Conservation (phyloP, 1,140 invertebrate species). For the Drosophila dunni region DNA sequence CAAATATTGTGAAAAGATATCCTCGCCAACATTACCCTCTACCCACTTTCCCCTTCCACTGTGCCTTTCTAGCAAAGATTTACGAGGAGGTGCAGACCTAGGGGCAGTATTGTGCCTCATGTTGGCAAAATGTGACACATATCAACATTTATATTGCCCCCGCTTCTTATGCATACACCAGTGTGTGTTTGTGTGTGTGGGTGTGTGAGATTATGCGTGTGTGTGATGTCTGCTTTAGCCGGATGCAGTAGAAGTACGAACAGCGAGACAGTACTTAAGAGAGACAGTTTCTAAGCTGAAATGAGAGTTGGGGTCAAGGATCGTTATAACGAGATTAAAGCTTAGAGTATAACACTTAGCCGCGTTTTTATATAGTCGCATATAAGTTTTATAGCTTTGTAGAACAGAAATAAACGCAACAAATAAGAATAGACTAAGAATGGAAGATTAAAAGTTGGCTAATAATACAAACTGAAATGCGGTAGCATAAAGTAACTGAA, state of each 20-base stretch:
- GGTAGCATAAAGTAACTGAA: background rate
- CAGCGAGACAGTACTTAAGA: conserved; percentile 3
- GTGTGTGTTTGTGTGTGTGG: background rate
- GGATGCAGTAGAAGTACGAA: conserved; percentile 14
- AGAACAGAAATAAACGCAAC: background rate
- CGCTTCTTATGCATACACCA: conserved; percentile 2
- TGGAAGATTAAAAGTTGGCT: background rate
- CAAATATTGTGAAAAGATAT: conserved; percentile 79
- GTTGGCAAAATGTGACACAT: conserved; percentile 71
- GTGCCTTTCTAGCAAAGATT: conserved; percentile 37
- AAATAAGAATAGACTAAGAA: background rate
- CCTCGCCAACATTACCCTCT: conserved; percentile 9
- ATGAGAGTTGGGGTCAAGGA: conserved; percentile 1
- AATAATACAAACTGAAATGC: background rate
- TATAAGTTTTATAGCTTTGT: background rate
- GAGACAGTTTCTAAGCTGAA: conserved; percentile 11
- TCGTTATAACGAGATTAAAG: conserved; percentile 3
- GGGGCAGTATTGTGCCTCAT: conserved; percentile 30
- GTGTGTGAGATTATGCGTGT: conserved; percentile 19
- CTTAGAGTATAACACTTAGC: background rate
- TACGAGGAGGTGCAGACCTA: conserved; percentile 49
- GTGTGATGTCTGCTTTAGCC: conserved; percentile 1
- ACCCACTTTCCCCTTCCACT: background rate
- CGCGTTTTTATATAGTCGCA: background rate
- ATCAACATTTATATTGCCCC: conserved; percentile 73